phyloP scores from a whole-genome alignment of 2,113 vertebrate species.

The Xiphophorus maculatus region DNA sequence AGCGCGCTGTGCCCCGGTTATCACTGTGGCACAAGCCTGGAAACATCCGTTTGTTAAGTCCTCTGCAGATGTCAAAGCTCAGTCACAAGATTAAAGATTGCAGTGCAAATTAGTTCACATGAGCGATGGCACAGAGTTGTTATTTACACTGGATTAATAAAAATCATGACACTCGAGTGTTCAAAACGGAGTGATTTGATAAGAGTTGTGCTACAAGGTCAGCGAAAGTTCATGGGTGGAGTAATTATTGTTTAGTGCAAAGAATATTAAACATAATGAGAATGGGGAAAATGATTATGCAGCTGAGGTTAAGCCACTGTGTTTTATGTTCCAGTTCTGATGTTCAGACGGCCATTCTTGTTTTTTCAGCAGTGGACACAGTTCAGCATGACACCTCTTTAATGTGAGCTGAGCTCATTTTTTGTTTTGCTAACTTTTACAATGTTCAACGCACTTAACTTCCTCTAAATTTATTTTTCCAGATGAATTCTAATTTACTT shows the following conservation, averaged over 20 bases:
- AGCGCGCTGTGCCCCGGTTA: conserved; percentile 52
- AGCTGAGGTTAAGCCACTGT: not conserved
- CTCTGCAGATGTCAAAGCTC: conserved; percentile 60
- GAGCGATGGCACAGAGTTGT: conserved; percentile 28
- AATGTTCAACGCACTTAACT: no score
- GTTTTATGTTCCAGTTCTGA: not conserved
- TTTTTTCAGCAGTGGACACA: not conserved
- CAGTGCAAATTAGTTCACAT: conserved; percentile 54
- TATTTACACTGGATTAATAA: conserved; percentile 57
- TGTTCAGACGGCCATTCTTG: not conserved
- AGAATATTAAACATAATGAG: not conserved
- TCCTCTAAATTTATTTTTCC: no score
- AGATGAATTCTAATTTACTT: no score
- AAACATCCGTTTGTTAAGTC: conserved; percentile 50
- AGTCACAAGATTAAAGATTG: conserved; percentile 69
- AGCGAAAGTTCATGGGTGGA: conserved; percentile 42
- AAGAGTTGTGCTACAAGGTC: conserved; percentile 38
- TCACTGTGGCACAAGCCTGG: conserved; percentile 42
- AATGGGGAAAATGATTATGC: not conserved
- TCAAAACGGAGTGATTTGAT: conserved; percentile 36
- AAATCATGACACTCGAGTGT: conserved; percentile 41
- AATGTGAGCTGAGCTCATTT: no score
- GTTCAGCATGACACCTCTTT: not conserved
- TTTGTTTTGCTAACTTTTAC: no score
- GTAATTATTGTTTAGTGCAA: conserved; percentile 50